These are phyloP conservation scores for Atractosteus spatula DNA, from an alignment of 2,113 vertebrate species.

Conservation along the genomic window DNA sequence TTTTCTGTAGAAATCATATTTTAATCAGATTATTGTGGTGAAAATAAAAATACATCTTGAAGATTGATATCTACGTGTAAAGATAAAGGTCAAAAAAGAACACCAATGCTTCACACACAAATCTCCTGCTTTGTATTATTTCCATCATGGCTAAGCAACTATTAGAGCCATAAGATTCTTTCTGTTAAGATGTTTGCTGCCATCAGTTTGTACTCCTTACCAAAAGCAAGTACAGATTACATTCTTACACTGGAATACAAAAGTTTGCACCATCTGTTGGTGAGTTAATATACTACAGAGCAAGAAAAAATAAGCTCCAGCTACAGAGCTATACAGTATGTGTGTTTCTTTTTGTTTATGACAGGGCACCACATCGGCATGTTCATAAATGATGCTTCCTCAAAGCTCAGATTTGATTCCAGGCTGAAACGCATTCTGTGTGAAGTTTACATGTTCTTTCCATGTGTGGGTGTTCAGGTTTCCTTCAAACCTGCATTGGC, in stretches of 20 bases:
- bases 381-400: constrained; percentile 38
- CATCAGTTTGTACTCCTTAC: too few relatives aligned
- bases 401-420: not conserved
- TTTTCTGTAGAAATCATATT: not conserved
- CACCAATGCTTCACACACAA: too few relatives aligned
- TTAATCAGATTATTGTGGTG: too few relatives aligned
- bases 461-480: too few relatives aligned
- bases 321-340: not conserved
- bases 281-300: not conserved
- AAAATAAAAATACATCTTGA: too few relatives aligned
- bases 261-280: constrained; percentile 15
- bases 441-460: too few relatives aligned
- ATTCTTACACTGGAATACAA: not conserved
- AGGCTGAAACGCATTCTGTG: not conserved
- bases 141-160: not conserved
- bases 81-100: too few relatives aligned
- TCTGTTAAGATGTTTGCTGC: too few relatives aligned
- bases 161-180: too few relatives aligned
- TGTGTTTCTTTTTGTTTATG: not conserved
- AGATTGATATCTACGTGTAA: too few relatives aligned
- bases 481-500: too few relatives aligned
- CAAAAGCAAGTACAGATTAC: not conserved
- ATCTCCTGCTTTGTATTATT: not conserved
- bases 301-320: too few relatives aligned
- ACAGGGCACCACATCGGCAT: not conserved